Base-by-base conservation (phyloP, 2,888 invertebrate genomes). In the Sicus ferrugineus region DNA sequence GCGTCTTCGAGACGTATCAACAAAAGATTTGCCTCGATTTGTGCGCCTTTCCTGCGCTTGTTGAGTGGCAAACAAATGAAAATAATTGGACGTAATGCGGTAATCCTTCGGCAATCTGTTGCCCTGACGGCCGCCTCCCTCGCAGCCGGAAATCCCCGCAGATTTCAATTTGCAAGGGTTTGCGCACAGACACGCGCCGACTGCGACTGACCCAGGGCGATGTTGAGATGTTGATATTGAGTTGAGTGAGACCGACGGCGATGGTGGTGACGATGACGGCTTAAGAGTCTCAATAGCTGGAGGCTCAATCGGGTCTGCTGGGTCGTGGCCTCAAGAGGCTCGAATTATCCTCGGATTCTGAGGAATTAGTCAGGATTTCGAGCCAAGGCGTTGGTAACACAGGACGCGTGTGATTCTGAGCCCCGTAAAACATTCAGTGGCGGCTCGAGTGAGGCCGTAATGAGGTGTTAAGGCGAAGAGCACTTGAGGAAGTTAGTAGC, bases 21-120 rank as follows among this genome's bases (percentile, higher is more conserved):
- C 70, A 61, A 72, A 70, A 70, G 63, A 65, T 67, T 70, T 70
- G 62, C 69, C 72, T 66, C 67, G 69, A 67, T 72, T 74, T 75
- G 72, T 72, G 73, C 73, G 72, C 69, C 70, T 73, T 74, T 72
- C 70, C 72, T 72, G 69, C 71, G 73, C 73, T 75, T 74, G 75
- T 75, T 76, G 74, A 75, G 74, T 73, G 75, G 72, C 75, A 72
- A 72, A 70, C 58, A 73, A 73, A 73, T 72, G 70, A 71, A 75
- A 76, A 76, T 76, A 75, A 76, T 76, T 76, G 76, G 73, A 75
- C 75, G 74, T 76, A 75, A 76, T 75, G 75, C 75, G 75, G 75
- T 75, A 76, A 76, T 75, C 76, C 75, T 74, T 73, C 66, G 67
- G 73, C 75, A 75, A 75, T 75, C 75, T 74, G 73, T 50, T 54